Evolutionary conservation across 2,113 vertebrate species (phyloP), one percentile per base, ranked within the genome.

Genomic region (Anarrhichthys ocellatus): DNA sequence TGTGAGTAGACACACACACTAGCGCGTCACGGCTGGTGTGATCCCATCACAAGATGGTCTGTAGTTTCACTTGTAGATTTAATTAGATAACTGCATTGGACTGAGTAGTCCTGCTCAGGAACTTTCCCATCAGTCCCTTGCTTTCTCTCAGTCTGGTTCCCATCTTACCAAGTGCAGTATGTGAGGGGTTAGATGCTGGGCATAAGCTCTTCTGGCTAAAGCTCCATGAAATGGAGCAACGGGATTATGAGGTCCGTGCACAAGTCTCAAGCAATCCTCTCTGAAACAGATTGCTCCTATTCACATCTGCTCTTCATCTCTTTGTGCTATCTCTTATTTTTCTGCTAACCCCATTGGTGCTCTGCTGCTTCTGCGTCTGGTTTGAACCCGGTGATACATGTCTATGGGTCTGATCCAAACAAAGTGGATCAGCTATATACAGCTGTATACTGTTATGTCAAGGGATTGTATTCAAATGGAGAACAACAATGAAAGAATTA

Each of bases 191-290:
- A 94, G 89, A 88, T 87, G 66, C 79, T 80, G 77, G 76, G 92
- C 88, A 92, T 92, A 91, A 91, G 93, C 90, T 89, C 90, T 87
- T 92, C 89, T 93, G 86, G 91, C 87, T 96, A 95, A 96, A 97
- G 95, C 90, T 91, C 95, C 94, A 96, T 97, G 96, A 96, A 97
- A 96, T 95, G 92, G 85, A 95, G 94, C 93, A 96, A 95, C 95
- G 90, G 95, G 95, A 96, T 96, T 96, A 95, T 82, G 74, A 80
- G 80, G 54, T 95, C 93, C 91, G 88, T 90, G 91, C 90, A 91
- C 94, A 92, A 96, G 92, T 92, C 95, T 89, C 86, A 90, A 88
- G 82, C 91, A 89, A 89, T 88, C 59, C 82, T 94, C 89, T 91
- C 77, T 92, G 89, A 91, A 92, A 92, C 83, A 77, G 83, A 85